These are phyloP conservation scores for Hofmannophila pseudospretella DNA, from an alignment of 2,888 invertebrate species.

Conservation along the genomic window DNA sequence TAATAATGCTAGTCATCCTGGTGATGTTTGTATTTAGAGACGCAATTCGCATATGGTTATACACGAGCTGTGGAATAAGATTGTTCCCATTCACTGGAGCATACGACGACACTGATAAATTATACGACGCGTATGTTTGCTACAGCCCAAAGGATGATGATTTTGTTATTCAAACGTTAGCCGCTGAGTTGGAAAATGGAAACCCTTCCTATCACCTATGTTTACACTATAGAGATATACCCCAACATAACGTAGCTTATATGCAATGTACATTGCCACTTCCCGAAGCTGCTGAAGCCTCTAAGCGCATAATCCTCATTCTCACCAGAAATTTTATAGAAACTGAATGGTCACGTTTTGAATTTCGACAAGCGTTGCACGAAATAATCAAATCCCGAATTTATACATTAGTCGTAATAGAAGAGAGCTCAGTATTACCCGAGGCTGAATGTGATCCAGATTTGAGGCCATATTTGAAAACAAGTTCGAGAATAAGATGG, in stretches of 20 bases:
- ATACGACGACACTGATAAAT: slow-evolving; percentile 89
- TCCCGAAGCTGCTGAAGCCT: slow-evolving; percentile 92
- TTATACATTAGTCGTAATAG: slow-evolving; percentile 90
- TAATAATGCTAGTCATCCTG: slow-evolving; percentile 86
- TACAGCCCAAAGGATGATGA: slow-evolving; percentile 96
- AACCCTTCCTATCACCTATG: slow-evolving; percentile 88
- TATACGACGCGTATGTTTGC: slow-evolving; percentile 95
- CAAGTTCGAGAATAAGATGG: slow-evolving; percentile 89
- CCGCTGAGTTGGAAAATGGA: slow-evolving; percentile 91
- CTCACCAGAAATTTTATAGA: slow-evolving; percentile 92
- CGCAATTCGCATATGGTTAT: slow-evolving; percentile 91
- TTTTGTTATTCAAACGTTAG: slow-evolving; percentile 91
- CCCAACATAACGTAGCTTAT: slow-evolving; percentile 81
- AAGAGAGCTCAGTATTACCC: slow-evolving; percentile 87
- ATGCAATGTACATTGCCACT: slow-evolving; percentile 85
- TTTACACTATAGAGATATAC: slow-evolving; percentile 92
- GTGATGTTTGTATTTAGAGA: slow-evolving; percentile 91
- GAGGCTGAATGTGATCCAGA: slow-evolving; percentile 92
- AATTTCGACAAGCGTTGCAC: slow-evolving; percentile 92
- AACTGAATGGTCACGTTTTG: slow-evolving; percentile 95
- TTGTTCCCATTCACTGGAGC: slow-evolving; percentile 85
- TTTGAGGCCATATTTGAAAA: slow-evolving; percentile 91
- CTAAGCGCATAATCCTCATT: slow-evolving; percentile 90
- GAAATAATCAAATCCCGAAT: slow-evolving; percentile 90
- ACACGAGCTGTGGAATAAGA: slow-evolving; percentile 90